Percentiles rank a stretch among this genome's conserved stretches.
Conservation (phyloP, 2,888 invertebrate genomes). For the Machimus rusticus region DNA sequence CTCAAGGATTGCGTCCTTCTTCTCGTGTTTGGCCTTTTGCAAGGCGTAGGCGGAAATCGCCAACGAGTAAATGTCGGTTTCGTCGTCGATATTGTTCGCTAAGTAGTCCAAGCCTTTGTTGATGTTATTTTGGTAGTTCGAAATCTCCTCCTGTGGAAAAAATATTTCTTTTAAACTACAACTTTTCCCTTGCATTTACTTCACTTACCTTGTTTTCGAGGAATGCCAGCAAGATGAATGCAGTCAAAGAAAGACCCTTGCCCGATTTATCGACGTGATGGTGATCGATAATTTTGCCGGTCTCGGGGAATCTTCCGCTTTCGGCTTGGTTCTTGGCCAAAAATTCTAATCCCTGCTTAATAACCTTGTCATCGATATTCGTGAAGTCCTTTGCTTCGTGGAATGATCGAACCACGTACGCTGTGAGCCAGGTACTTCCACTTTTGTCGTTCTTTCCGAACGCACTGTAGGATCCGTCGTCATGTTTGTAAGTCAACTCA, state of each 20-base stretch:
- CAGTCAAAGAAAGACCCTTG: slow-evolving; percentile 78
- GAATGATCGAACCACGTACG: slow-evolving; percentile 83
- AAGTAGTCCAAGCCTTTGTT: slow-evolving; percentile 72
- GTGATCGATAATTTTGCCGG: slow-evolving; percentile 72
- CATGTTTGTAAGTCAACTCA: slow-evolving; percentile 77
- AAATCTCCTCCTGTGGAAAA: neutral
- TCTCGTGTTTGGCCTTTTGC: slow-evolving; percentile 76
- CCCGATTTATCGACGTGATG: slow-evolving; percentile 70
- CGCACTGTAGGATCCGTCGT: slow-evolving; percentile 82
- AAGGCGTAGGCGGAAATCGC: slow-evolving; percentile 81
- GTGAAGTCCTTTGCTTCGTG: slow-evolving; percentile 75
- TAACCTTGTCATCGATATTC: slow-evolving; percentile 73
- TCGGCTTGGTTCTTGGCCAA: slow-evolving; percentile 72
- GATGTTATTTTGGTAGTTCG: neutral
- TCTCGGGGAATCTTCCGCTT: slow-evolving; percentile 84
- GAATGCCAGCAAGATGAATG: slow-evolving; percentile 79
- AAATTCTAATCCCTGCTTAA: slow-evolving; percentile 75
- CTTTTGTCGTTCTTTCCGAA: slow-evolving; percentile 73
- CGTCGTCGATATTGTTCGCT: slow-evolving; percentile 71
- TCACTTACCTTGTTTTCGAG: slow-evolving; percentile 69
- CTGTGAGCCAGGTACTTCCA: slow-evolving; percentile 83
- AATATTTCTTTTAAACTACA: neutral
- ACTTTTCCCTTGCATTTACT: neutral
- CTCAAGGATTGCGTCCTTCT: slow-evolving; percentile 70
- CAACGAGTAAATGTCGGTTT: slow-evolving; percentile 76